These are phyloP conservation scores for Ammodytes dubius DNA, from an alignment of 2,113 vertebrate genomes.

Conservation along the genomic window DNA sequence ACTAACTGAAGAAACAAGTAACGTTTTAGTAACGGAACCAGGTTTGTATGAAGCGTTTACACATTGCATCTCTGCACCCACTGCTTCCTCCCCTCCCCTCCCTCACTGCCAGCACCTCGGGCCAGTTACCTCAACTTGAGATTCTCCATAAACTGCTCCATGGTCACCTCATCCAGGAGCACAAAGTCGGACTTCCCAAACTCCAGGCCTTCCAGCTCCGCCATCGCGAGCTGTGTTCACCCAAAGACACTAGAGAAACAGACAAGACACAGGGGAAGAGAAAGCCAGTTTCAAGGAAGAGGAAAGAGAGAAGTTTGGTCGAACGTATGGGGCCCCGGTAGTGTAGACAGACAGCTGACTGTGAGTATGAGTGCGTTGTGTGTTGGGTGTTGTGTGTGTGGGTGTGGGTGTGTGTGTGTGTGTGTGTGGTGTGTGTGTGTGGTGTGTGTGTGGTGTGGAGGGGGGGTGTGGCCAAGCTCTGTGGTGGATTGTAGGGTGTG, in stretches of 20 bases:
- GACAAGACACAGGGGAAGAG: conserved; percentile 36
- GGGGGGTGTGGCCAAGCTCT: conserved; percentile 74
- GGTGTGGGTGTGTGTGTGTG: conserved; percentile 26
- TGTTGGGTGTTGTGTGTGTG: conserved; percentile 27
- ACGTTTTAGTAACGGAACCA: too few species aligned
- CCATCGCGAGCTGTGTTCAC: conserved; percentile 81
- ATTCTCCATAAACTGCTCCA: conserved; percentile 95
- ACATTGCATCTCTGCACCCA: conserved; percentile 22
- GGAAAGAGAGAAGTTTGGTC: conserved; percentile 69
- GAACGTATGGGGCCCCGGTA: conserved; percentile 55
- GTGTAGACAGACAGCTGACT: conserved; percentile 43
- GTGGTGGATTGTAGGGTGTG: conserved; percentile 56
- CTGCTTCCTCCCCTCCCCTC: conserved; percentile 17
- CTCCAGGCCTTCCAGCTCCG: conserved; percentile 90
- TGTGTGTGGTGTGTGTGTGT: conserved; percentile 73
- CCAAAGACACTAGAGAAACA: not conserved
- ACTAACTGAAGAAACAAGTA: not conserved
- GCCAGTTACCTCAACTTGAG: conserved; percentile 90
- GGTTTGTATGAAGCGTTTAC: not conserved
- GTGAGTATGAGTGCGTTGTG: not conserved
- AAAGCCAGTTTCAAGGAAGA: conserved; percentile 49
- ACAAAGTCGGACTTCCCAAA: conserved; percentile 94
- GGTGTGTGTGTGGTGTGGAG: conserved; percentile 8
- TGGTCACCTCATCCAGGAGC: conserved; percentile 92
- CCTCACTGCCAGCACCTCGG: conserved; percentile 8